Evolutionary conservation across 2,888 invertebrate species (phyloP), one percentile per base, ranked within the genome.

Genomic region (Resseliella maxima): DNA sequence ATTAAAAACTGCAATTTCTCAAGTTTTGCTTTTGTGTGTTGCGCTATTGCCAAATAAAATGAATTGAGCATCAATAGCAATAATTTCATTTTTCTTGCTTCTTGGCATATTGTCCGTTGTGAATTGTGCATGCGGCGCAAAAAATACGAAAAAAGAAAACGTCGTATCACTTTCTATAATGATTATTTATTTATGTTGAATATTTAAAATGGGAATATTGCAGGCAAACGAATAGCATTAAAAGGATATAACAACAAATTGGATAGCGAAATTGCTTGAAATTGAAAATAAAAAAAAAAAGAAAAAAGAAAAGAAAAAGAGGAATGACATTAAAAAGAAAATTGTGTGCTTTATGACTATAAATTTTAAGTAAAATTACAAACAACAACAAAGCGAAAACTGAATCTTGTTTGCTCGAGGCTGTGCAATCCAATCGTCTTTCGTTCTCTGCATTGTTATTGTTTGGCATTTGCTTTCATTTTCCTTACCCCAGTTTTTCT

Each of bases 1-100:
- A 72, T 72, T 72, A 72, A 72, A n/a, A 31, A 72, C 31, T 72
- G 31, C 72, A 72, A 31, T 72, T 72, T 31, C 31, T 72, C 59
- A n/a, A 50, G 18, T 5, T 72, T 72, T 72, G 31, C 72, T 72
- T 72, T n/a, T 72, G 72, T 59, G 27, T 59, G 24, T 59, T 24
- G 59, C 24, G 12, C 24, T 24, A 59, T 59, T 24, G 24, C 24
- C 72, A 2, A 12, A 35, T 72, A n/a, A n/a, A 5, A 41, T 2
- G 31, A 27, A 72, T 72, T 72, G 0, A 31, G n/a, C 72, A 72
- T 72, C 72, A 72, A 35, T 31, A 72, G 21, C 72, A 5, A 59
- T 24, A 59, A 72, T 72, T 27, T 72, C 18, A 72, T 72, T 72
- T 15, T 72, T 31, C 72, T 31, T 72, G 31, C 24, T 24, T 59